These are phyloP conservation scores for Collichthys lucidus DNA, from an alignment of 2,113 vertebrate species.

Conservation along the genomic window DNA sequence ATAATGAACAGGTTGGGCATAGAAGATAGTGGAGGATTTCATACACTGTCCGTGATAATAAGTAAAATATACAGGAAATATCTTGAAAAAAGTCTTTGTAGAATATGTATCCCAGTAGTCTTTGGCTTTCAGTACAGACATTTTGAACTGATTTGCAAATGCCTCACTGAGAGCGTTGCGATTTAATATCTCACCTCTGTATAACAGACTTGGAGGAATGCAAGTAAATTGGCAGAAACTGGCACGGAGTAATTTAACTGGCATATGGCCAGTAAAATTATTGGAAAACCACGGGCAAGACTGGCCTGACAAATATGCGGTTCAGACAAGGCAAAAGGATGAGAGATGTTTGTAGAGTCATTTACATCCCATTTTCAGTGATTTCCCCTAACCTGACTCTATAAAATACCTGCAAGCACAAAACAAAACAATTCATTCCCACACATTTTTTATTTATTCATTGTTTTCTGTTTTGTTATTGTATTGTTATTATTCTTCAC, in stretches of 20 bases:
- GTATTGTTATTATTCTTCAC: too few species aligned
- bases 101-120: constrained; percentile 33
- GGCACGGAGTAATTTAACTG: constrained; percentile 34
- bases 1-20: constrained; percentile 22
- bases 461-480: not conserved
- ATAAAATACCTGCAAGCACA: not conserved
- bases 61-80: constrained; percentile 23
- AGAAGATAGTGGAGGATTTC: constrained; percentile 28
- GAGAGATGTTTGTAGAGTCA: constrained; percentile 4
- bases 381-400: not conserved
- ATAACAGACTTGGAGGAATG: constrained; percentile 39
- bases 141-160: constrained; percentile 61
- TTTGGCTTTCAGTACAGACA: constrained; percentile 39
- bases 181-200: constrained; percentile 53
- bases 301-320: not conserved
- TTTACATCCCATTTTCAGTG: constrained; percentile 8
- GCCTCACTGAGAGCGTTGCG: constrained; percentile 30
- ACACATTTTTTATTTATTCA: not conserved
- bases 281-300: constrained; percentile 14
- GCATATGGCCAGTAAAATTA: constrained; percentile 21
- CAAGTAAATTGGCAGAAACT: constrained; percentile 51
- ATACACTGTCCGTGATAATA: constrained; percentile 49
- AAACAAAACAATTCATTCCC: not conserved
- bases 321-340: constrained; percentile 4
- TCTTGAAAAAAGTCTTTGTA: constrained; percentile 34